Conservation (phyloP, 2,888 invertebrate species). For the Drosophila mercatorum region DNA sequence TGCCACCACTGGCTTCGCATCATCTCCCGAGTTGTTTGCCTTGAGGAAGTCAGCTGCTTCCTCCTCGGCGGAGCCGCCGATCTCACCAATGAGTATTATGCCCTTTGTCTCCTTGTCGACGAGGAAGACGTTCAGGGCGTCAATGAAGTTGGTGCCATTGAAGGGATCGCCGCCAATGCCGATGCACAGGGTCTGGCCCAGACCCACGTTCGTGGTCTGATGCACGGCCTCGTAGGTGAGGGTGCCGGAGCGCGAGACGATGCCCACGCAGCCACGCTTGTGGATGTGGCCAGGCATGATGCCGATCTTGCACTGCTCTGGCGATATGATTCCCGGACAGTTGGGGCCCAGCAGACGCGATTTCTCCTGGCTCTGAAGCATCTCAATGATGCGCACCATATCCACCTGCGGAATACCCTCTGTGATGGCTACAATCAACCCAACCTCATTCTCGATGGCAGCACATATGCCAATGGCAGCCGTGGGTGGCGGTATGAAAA, state of each 20-base stretch:
- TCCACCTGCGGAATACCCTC: slow-evolving; percentile 99
- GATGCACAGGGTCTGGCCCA: slow-evolving; percentile 98
- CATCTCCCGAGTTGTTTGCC: slow-evolving; percentile 91
- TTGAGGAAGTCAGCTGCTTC: slow-evolving; percentile 95
- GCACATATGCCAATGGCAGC: slow-evolving; percentile 96
- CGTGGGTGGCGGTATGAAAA: slow-evolving; percentile 97
- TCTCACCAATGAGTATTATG: slow-evolving; percentile 99
- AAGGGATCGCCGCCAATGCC: slow-evolving; percentile 99
- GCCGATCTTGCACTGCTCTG: slow-evolving; percentile 98
- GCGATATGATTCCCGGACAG: slow-evolving; percentile 99
- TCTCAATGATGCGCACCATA: slow-evolving; percentile 98
- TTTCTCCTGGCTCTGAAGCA: slow-evolving; percentile 92
- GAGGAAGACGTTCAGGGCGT: slow-evolving; percentile 98
- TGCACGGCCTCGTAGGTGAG: slow-evolving; percentile 99
- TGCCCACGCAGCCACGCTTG: slow-evolving; percentile 94
- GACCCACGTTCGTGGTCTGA: slow-evolving; percentile 94
- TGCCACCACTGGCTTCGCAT: slow-evolving; percentile 98
- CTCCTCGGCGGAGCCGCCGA: slow-evolving; percentile 99
- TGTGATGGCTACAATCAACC: slow-evolving; percentile 98
- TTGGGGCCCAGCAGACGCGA: slow-evolving; percentile 98
- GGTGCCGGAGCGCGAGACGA: slow-evolving; percentile 98
- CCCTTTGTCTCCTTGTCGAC: slow-evolving; percentile 96
- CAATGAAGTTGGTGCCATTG: slow-evolving; percentile 99
- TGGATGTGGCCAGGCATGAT: slow-evolving; percentile 99
- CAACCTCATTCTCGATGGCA: slow-evolving; percentile 97